Conservation (phyloP, 2,797 vertebrate genomes). For the Hydrophis major region DNA sequence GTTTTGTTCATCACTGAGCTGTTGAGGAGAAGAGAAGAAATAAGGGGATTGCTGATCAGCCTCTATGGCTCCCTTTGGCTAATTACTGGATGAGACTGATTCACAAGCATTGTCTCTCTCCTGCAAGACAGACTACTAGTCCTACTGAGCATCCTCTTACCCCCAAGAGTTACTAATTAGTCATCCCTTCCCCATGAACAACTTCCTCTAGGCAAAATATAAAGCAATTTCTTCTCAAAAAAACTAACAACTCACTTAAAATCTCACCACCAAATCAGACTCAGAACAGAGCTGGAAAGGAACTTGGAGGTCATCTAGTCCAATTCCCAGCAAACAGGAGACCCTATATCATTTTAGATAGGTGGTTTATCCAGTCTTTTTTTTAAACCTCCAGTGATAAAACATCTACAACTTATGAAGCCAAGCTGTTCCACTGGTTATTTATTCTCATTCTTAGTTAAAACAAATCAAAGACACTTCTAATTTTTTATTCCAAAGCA, state of each 20-base stretch:
- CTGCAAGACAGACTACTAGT: not conserved
- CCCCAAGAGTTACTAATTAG: not conserved
- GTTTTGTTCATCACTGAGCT: not conserved
- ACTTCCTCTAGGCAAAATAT: not conserved
- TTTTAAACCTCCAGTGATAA: not conserved
- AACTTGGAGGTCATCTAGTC: not conserved
- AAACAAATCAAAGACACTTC: not conserved
- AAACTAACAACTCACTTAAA: not conserved
- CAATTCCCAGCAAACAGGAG: not conserved
- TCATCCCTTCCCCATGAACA: not conserved
- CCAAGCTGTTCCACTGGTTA: not conserved
- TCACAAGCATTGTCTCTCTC: not conserved
- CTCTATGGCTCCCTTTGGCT: not conserved
- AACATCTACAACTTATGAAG: not conserved
- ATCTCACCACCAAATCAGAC: not conserved
- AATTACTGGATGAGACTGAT: not conserved
- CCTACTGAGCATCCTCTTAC: not conserved
- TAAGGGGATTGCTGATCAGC: not conserved
- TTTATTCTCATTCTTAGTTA: not conserved
- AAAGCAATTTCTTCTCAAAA: not conserved
- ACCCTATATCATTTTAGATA: not conserved
- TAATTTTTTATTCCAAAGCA: not conserved
- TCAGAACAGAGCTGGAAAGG: not conserved
- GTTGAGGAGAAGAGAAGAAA: not conserved
- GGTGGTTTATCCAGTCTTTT: not conserved